Evolutionary conservation across 2,797 vertebrate genomes (phyloP), one percentile per base, ranked within the genome.

Genomic region (Lutjanus argentimaculatus): DNA sequence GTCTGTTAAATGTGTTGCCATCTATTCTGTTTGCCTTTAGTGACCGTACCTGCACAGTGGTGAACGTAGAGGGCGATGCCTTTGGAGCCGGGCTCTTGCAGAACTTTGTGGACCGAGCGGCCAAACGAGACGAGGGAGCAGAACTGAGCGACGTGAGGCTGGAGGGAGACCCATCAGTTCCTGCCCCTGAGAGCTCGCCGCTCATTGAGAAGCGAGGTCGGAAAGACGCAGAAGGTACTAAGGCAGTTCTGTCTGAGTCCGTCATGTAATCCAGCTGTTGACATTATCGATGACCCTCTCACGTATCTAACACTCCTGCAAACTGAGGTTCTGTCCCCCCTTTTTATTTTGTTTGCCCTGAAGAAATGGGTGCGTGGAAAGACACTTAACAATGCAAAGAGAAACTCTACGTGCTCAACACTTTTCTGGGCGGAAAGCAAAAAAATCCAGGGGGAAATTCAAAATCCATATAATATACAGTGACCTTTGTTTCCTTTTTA

Each of bases 31-130:
- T 59, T 57, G 51, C 40, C 49, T 79, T 21, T 74, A 98, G 97
- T 8, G 97, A 98, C 86, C 97, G 97, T 15, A 97, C 96, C 16
- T 98, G 97, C 90, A 98, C 97, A 0, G 64, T 98, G 46, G 78
- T 98, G 84, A 98, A 98, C 0, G 97, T 98, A 66, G 97, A 98
- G 85, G 96, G 97, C 0, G 97, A 98, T 0, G 97, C 97, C 0
- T 97, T 96, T 1, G 97, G 97, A 0, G 97, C 97, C 0, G 97
- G 97, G 0, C 94, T 98, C 22, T 90, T 98, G 82, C 97, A 98
- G 72, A 45, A 74, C 79, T 97, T 95, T 0, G 88, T 95, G 9
- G 97, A 98, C 72, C 94, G 92, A 6, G 72, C 66, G 0, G 7
- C 77, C 5, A 91, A 87, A 75, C 42, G 22, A n/a, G 83, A 76